A percentile compares a stretch with the other conserved stretches of the same genome.
phyloP scores from a whole-genome alignment of 2,888 invertebrate genomes.

The Cryptosula pallasiana region DNA sequence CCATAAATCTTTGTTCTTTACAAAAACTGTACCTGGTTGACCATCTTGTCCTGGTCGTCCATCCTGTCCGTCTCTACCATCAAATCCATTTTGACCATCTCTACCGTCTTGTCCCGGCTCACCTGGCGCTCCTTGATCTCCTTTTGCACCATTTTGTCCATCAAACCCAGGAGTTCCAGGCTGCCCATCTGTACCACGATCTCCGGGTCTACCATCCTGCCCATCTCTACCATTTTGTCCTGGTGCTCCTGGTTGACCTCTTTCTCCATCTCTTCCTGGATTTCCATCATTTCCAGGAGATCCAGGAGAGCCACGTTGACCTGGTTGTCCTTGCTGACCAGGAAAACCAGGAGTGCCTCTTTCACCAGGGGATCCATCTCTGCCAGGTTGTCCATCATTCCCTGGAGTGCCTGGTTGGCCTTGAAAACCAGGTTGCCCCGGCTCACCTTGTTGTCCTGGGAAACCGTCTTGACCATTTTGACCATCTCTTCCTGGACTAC shows the following conservation, averaged over 20 bases:
- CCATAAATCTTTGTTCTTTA: no score
- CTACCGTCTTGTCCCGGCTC: constrained; percentile 19
- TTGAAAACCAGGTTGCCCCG: constrained; percentile 26
- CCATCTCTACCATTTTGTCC: constrained; percentile 26
- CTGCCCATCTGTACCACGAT: constrained; percentile 24
- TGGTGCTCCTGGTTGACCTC: constrained; percentile 26
- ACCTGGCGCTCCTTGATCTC: constrained; percentile 11
- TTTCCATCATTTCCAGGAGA: constrained; percentile 25
- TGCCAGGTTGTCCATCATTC: constrained; percentile 3
- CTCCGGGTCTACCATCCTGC: constrained; percentile 20
- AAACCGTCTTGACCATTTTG: neutral
- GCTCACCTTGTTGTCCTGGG: constrained; percentile 26
- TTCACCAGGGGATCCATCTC: constrained; percentile 20
- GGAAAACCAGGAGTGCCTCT: constrained; percentile 28
- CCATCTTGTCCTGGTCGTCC: constrained; percentile 28
- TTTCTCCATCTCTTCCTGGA: constrained; percentile 25
- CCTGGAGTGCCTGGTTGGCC: constrained; percentile 28
- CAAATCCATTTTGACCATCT: constrained; percentile 24
- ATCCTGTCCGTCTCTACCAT: constrained; percentile 27
- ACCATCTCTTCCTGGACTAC: constrained; percentile 26
- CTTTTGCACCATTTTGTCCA: constrained; percentile 22
- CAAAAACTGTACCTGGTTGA: constrained; percentile 8
- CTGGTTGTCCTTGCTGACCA: constrained; percentile 27
- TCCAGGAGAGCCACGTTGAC: constrained; percentile 27
- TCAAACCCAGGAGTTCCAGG: constrained; percentile 25